Conservation (phyloP, 2,797 vertebrate genomes). For the Knipowitschia caucasica region DNA sequence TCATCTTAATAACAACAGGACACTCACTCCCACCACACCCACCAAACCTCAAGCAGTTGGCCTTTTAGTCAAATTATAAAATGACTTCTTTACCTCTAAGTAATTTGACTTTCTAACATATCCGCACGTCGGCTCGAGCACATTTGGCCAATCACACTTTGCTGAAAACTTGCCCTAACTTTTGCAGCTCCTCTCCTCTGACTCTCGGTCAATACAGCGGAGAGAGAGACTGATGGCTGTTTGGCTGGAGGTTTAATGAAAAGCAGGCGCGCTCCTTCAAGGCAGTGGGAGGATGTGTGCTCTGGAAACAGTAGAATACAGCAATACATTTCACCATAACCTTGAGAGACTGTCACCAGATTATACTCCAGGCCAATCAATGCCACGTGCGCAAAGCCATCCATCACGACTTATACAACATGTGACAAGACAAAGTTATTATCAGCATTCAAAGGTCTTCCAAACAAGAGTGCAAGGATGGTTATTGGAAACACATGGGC, state of each 20-base stretch:
- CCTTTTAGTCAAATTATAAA: background rate
- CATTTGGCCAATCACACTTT: constrained; percentile 2
- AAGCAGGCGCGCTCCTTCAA: constrained; percentile 50
- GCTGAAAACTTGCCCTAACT: constrained; percentile 20
- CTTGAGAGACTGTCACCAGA: constrained; percentile 58
- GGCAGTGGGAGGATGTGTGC: constrained; percentile 50
- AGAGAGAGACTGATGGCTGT: constrained; percentile 41
- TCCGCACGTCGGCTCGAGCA: background rate
- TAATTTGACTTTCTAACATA: background rate
- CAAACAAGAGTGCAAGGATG: constrained; percentile 21
- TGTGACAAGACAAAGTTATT: constrained; percentile 36
- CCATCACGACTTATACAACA: constrained; percentile 53
- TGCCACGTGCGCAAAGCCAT: constrained; percentile 62
- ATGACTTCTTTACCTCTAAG: constrained; percentile 1
- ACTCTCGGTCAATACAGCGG: constrained; percentile 32
- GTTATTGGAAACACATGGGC: constrained; percentile 68
- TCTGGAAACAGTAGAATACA: constrained; percentile 67
- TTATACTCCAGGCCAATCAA: constrained; percentile 60
- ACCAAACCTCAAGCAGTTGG: background rate
- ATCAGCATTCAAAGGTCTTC: constrained; percentile 39
- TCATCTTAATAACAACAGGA: background rate
- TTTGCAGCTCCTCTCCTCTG: constrained; percentile 14
- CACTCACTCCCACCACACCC: background rate
- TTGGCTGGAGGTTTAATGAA: constrained; percentile 62
- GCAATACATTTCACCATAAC: constrained; percentile 59